Base-by-base conservation (phyloP, 2,797 vertebrate species). In the Neopelma chrysocephalum region DNA sequence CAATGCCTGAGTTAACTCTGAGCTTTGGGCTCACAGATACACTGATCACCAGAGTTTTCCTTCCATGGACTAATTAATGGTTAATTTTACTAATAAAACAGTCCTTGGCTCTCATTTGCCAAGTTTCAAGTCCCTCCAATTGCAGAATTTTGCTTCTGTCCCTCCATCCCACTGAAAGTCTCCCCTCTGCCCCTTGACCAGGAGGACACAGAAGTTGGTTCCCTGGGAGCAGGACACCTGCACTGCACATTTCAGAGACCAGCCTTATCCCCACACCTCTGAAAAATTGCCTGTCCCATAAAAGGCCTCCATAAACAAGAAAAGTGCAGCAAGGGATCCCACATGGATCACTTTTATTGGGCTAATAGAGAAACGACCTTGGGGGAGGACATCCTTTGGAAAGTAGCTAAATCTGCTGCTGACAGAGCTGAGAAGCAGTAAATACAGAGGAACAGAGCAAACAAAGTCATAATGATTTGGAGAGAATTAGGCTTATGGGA, bases 371-470 rank as follows among this genome's bases (percentile, higher is more conserved):
- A 91, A 96, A 89, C 4, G 78, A 97, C 85, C 79, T 95, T 95
- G 94, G 29, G 18, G 32, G 73, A 96, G 94, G 70, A 62, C 82
- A 93, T 92, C 83, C 57, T 93, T 96, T 68, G 57, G 82, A 72
- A 95, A 91, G 70, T 22, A 94, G 53, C 93, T 95, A 96, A 97
- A 94, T 95, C 87, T 97, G 78, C 84, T 97, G 93, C 92, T 94
- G 91, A 90, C 72, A 96, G 89, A 96, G 90, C 54, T 85, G 81
- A 94, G 90, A 90, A 87, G 94, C 77, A 92, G 93, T 96, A 98
- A 97, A 96, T 96, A 97, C 77, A 94, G 81, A 96, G 75, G 85
- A 97, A 84, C 83, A 96, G 93, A 97, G 93, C 86, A 98, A 97
- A 98, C 87, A 97, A 89, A 98, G 92, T 82, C 80, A 91, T 94